These are phyloP conservation scores for Carassius carassius DNA, from an alignment of 2,113 vertebrate species.

Conservation along the genomic window DNA sequence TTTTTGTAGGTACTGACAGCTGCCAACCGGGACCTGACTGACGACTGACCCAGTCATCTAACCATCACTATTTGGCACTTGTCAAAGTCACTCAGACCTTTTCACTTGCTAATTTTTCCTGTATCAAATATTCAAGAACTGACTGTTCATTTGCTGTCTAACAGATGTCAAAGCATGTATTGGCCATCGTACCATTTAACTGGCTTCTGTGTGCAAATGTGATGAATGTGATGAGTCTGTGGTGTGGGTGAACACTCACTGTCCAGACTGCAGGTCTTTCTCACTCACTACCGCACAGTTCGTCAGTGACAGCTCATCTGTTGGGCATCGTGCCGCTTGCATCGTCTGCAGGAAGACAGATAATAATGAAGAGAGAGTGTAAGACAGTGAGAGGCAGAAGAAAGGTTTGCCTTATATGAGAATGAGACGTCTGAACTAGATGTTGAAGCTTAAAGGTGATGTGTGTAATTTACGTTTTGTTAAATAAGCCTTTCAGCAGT, in stretches of 20 bases:
- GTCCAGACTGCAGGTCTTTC: constrained; percentile 93
- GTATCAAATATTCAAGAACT: background rate
- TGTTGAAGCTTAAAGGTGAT: constrained; percentile 11
- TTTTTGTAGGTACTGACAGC: too few relatives aligned
- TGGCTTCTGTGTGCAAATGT: background rate
- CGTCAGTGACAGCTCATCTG: constrained; percentile 93
- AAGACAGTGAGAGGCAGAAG: background rate
- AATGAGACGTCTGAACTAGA: background rate
- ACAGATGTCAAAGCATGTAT: too few relatives aligned
- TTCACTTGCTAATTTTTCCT: too few relatives aligned
- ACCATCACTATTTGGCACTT: background rate
- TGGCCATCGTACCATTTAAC: background rate
- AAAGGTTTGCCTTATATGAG: background rate
- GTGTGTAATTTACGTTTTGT: constrained; percentile 11
- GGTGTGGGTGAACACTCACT: constrained; percentile 78
- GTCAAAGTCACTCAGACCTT: background rate
- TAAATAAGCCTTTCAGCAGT: background rate
- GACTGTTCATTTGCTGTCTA: background rate
- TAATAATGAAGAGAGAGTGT: background rate
- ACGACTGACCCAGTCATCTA: background rate
- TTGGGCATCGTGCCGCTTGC: constrained; percentile 95
- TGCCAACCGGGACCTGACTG: too few relatives aligned
- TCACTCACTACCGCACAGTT: constrained; percentile 97
- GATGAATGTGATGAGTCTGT: background rate
- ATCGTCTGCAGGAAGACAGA: constrained; percentile 75